Base-by-base conservation (phyloP, 2,113 vertebrate genomes). In the Pandion haliaetus region DNA sequence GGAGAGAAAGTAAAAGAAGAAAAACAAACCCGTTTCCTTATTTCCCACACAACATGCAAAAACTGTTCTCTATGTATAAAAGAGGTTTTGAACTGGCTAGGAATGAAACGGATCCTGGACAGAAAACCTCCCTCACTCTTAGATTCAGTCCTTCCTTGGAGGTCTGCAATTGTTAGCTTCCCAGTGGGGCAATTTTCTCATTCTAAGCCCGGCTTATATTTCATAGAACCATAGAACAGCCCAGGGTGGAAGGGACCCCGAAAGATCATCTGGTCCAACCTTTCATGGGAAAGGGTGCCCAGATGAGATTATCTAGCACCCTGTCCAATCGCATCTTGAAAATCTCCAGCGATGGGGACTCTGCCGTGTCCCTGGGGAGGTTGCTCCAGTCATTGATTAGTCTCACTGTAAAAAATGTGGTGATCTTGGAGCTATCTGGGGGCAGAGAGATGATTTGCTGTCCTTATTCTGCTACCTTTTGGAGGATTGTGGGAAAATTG, bases 21-120 rank as follows among this genome's bases (percentile, higher is more conserved):
- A 82, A 95, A 96, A 86, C 66, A 94, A 94, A 77, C 26, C n/a
- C 17, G 55, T 81, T 94, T 89, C 79, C 63, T 93, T 83, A 81
- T 92, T 97, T 95, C 73, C 28, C 44, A 70, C 36, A 49, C 34
- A 55, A 82, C 3, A 1, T 8, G 9, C 25, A 92, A 90, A 81
- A 96, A 66, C 36, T 82, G 36, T 45, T 66, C 73, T 31, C 52
- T 85, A 12, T 6, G 1, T 82, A 49, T 66, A 77, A 88, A 79
- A 96, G 62, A 72, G n/a, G 11, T 36, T 86, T 94, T 95, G 62
- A 91, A 77, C 80, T 62, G 72, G 25, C 34, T 72, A 45, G 42
- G 28, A 86, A 73, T 71, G 19, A 95, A 90, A 88, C 21, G 14
- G 23, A 61, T 82, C 82, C 63, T 70, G 23, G 70, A 67, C 19